phyloP scores from a whole-genome alignment of 2,888 invertebrate genomes.

The Brachyptera putata region DNA sequence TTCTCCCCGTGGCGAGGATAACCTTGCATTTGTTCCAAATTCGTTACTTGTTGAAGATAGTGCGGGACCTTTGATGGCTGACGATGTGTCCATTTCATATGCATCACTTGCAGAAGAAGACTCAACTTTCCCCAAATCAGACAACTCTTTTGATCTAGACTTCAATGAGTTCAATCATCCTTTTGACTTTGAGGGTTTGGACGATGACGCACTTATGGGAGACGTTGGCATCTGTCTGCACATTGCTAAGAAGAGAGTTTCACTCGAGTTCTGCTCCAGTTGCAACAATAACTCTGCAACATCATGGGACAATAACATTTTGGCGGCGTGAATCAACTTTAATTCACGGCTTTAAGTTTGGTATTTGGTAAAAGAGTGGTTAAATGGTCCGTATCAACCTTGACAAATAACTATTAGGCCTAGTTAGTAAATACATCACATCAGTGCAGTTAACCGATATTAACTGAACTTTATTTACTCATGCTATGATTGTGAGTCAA shows the following conservation, averaged over 20 bases:
- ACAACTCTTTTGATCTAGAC: neutral
- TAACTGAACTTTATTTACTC: no score
- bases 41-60: neutral
- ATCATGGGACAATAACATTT: slow-evolving; percentile 4
- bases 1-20: neutral
- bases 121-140: neutral
- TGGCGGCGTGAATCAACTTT: neutral
- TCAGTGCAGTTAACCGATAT: no score
- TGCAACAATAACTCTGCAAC: slow-evolving; percentile 49
- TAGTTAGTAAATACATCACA: neutral
- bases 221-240: slow-evolving; percentile 55
- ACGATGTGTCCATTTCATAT: neutral
- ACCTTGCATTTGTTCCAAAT: neutral
- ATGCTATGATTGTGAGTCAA: no score
- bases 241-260: slow-evolving; percentile 52
- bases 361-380: neutral
- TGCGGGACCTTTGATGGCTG: neutral
- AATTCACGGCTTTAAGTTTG: neutral
- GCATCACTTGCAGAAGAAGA: neutral
- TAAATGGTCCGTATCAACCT: slow-evolving; percentile 16
- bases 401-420: neutral
- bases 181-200: slow-evolving; percentile 3
- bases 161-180: neutral
- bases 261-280: slow-evolving; percentile 54
- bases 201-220: slow-evolving; percentile 10